These are phyloP conservation scores for Apoda limacodes DNA, from an alignment of 2,888 invertebrate genomes.

Conservation along the genomic window DNA sequence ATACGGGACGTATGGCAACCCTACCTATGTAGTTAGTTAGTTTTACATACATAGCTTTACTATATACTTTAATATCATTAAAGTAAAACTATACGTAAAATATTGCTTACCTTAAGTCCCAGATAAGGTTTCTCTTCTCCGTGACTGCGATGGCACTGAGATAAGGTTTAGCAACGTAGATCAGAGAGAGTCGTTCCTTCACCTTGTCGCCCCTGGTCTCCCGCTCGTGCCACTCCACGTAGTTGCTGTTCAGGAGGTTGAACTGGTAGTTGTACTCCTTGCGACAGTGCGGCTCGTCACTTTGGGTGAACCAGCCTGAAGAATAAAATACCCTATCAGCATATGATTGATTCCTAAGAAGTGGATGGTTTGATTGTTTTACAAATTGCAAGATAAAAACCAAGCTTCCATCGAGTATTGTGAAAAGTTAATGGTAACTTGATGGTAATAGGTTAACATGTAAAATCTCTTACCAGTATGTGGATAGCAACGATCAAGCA, in stretches of 20 bases:
- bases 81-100: constrained; percentile 2
- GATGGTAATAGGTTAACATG: not conserved
- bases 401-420: too few species aligned
- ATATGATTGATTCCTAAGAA: too few species aligned
- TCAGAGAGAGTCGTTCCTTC: constrained; percentile 76
- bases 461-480: constrained; percentile 76
- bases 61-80: not conserved
- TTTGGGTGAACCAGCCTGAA: constrained; percentile 88
- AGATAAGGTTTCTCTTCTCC: constrained; percentile 89
- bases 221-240: constrained; percentile 88
- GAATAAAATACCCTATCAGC: too few species aligned
- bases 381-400: too few species aligned
- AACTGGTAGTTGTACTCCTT: constrained; percentile 88
- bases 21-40: too few species aligned
- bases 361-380: too few species aligned
- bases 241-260: constrained; percentile 75
- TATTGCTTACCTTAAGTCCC: constrained; percentile 75
- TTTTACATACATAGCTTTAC: too few species aligned
- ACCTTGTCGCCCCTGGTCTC: constrained; percentile 76
- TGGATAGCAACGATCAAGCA: constrained; percentile 89
- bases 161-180: constrained; percentile 85
- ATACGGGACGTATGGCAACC: too few species aligned
- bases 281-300: constrained; percentile 80
- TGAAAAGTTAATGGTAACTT: too few species aligned
- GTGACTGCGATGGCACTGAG: constrained; percentile 86